phyloP scores from a whole-genome alignment of 2,888 invertebrate genomes.

The Oscheius onirici region DNA sequence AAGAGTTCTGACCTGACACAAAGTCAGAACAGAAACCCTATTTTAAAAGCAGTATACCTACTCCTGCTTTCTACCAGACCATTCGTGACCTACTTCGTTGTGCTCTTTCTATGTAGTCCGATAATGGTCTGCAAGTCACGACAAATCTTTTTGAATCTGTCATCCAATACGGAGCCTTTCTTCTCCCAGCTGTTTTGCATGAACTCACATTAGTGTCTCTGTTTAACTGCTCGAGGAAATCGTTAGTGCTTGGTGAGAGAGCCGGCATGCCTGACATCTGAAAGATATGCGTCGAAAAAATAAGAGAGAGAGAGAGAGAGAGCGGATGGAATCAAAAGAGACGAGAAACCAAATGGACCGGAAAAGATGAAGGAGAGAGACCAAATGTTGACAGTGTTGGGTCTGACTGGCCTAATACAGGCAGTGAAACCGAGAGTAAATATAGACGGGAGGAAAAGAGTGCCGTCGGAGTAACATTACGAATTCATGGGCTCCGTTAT shows the following conservation, averaged over 20 bases:
- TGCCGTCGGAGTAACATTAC: background rate
- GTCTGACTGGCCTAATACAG: too few species aligned
- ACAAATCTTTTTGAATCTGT: too few species aligned
- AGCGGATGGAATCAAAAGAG: background rate
- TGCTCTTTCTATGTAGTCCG: background rate
- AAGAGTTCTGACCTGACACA: too few species aligned
- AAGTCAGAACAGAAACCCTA: too few species aligned
- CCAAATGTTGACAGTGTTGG: too few species aligned
- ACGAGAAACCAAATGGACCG: background rate
- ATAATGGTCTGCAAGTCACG: too few species aligned
- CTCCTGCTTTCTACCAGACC: too few species aligned
- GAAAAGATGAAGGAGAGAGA: background rate
- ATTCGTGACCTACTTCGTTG: background rate
- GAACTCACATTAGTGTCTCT: conserved; percentile 20
- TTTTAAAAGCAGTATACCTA: too few species aligned
- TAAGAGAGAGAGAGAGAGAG: background rate
- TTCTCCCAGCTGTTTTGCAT: background rate
- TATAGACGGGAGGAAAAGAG: too few species aligned
- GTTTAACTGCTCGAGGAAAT: conserved; percentile 26
- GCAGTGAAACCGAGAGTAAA: too few species aligned
- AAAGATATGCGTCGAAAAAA: background rate
- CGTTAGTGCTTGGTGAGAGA: conserved; percentile 18
- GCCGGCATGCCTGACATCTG: conserved; percentile 19
- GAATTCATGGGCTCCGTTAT: conserved; percentile 18
- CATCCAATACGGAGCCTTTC: too few species aligned